Evolutionary conservation across 2,113 vertebrate genomes (phyloP).

Genomic region (Elephas maximus): DNA sequence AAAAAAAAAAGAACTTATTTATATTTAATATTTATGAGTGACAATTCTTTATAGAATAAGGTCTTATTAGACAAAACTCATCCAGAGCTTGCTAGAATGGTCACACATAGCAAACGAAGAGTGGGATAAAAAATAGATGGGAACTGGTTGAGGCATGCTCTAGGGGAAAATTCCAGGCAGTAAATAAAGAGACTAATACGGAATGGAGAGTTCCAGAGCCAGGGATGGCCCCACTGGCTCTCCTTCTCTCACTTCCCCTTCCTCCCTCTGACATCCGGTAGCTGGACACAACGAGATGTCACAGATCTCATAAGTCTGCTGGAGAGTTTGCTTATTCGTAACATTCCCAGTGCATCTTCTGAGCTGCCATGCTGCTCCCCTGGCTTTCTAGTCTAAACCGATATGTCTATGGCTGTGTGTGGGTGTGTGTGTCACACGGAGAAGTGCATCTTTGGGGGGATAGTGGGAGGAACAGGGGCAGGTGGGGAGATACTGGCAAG

Average conservation of each 20-base stretch:
- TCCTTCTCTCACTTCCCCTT: neutral
- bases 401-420: neutral
- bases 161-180: neutral
- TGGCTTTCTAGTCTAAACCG: neutral
- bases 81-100: neutral
- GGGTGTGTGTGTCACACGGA: neutral
- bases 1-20: constrained; percentile 15
- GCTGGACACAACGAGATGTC: neutral
- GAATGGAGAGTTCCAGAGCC: neutral
- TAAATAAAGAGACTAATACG: neutral
- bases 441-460: neutral
- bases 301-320: neutral
- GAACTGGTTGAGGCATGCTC: neutral
- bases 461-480: neutral
- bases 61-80: neutral
- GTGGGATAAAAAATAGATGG: neutral
- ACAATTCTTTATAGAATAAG: neutral
- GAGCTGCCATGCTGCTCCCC: neutral
- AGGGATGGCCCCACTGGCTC: neutral
- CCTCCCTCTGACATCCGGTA: neutral
- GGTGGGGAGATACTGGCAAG: neutral
- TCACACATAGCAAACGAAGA: neutral
- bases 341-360: neutral
- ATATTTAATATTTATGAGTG: neutral
- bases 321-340: neutral